Base-by-base conservation (phyloP, 2,113 vertebrate genomes). In the Phainopepla nitens region DNA sequence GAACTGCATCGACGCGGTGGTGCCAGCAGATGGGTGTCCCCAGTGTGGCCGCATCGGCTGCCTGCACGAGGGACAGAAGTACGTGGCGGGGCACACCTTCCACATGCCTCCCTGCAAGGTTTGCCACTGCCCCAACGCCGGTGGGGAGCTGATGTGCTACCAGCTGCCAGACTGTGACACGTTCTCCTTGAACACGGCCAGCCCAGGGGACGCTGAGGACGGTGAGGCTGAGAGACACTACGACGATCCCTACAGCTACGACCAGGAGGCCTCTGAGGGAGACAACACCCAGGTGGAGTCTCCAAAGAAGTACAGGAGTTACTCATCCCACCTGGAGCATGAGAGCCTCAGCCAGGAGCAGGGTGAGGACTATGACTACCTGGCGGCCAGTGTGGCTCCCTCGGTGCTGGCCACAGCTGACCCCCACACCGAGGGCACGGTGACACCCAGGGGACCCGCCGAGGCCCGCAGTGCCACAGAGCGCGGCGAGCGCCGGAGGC, bases 1-100 rank as follows among this genome's bases (percentile, higher is more conserved):
- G 1, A 99, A 99, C 96, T 99, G 99, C 97, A 99, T 99, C 0
- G 98, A 99, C 23, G 79, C 98, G 0, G 96, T 98, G 23, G 98
- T 99, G 85, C 99, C 98, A 1, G 95, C 97, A 0, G 99, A 99
- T 1, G 98, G 98, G 4, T 99, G 99, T n/a, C 97, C 98, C 4
- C 98, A 99, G 82, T 99, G 99, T 1, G 98, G 98, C 72, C 98
- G 98, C 8, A 94, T 99, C 21, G 99, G 99, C 57, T 99, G 99
- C 17, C 44, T 98, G 57, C 97, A 98, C 0, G 76, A 82, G 0
- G 98, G 97, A 4, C 98, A 98, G 47, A 99, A 99, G 85, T 99
- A 99, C 0, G 97, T 99, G 2, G 99, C 99, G 0, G 99, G 99
- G 14, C 98, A 99, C 96, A 99, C 99, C 1, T 98, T 99, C 80